These are phyloP conservation scores for Amphipyra berbera DNA, from an alignment of 2,888 invertebrate genomes.

Conservation along the genomic window DNA sequence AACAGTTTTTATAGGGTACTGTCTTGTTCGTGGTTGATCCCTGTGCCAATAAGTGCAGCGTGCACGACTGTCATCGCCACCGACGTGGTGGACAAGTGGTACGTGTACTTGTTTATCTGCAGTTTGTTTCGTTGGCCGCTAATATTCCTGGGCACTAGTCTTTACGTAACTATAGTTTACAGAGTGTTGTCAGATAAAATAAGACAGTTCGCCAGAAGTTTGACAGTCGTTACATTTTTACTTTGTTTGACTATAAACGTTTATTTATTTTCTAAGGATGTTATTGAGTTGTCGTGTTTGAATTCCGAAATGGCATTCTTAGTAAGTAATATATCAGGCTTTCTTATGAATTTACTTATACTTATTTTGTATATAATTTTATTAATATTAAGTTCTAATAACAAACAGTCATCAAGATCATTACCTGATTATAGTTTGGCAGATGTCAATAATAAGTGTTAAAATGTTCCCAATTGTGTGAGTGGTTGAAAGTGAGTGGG, in stretches of 20 bases:
- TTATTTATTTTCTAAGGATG: slow-evolving; percentile 79
- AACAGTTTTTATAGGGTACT: slow-evolving; percentile 73
- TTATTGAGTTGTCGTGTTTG: slow-evolving; percentile 77
- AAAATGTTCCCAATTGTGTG: slow-evolving; percentile 17
- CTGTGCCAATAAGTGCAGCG: slow-evolving; percentile 70
- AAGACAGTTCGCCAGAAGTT: slow-evolving; percentile 78
- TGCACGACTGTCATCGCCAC: slow-evolving; percentile 65
- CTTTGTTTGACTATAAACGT: slow-evolving; percentile 80
- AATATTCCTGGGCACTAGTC: slow-evolving; percentile 74
- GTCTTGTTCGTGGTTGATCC: slow-evolving; percentile 78
- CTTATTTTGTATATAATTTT: slow-evolving; percentile 76
- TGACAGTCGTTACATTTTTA: slow-evolving; percentile 80
- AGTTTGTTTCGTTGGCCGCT: slow-evolving; percentile 80
- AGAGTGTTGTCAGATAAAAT: slow-evolving; percentile 77
- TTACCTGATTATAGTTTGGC: slow-evolving; percentile 69
- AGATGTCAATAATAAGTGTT: slow-evolving; percentile 49
- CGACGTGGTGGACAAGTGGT: slow-evolving; percentile 63
- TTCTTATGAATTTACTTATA: slow-evolving; percentile 76
- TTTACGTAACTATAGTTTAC: slow-evolving; percentile 76
- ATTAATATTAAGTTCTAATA: slow-evolving; percentile 72
- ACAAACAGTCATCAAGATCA: slow-evolving; percentile 64
- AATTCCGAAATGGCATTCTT: slow-evolving; percentile 67
- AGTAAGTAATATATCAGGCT: slow-evolving; percentile 74
- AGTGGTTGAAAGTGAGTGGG: slow-evolving; percentile 25
- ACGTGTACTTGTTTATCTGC: slow-evolving; percentile 75